Percentiles rank a stretch among this genome's conserved stretches.
phyloP scores from a whole-genome alignment of 1,140 invertebrate genomes.

The Neelides sp. region DNA sequence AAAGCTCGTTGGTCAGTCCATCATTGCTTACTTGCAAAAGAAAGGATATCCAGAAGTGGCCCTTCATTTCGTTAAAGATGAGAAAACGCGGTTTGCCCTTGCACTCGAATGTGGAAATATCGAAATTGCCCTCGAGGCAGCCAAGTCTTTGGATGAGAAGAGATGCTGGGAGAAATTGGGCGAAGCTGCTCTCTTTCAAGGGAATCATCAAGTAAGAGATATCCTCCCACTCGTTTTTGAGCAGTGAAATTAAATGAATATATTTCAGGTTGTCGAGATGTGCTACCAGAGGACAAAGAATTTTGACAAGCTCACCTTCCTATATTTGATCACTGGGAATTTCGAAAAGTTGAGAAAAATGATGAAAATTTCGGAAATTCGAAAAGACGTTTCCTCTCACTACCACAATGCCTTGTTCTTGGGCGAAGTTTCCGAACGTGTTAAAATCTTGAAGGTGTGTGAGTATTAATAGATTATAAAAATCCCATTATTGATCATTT shows the following conservation, averaged over 20 bases:
- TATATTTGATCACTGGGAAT: slow-evolving; percentile 97
- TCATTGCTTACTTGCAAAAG: slow-evolving; percentile 97
- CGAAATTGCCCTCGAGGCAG: slow-evolving; percentile 86
- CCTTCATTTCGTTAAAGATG: slow-evolving; percentile 97
- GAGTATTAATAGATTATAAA: neutral
- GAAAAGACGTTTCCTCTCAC: slow-evolving; percentile 89
- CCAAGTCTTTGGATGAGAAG: slow-evolving; percentile 84
- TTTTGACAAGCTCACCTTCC: slow-evolving; percentile 95
- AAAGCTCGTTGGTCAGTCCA: slow-evolving; percentile 94
- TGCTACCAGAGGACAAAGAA: slow-evolving; percentile 99
- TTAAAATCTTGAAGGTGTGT: slow-evolving; percentile 72
- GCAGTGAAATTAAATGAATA: neutral
- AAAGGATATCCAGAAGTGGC: slow-evolving; percentile 99
- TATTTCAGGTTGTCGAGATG: slow-evolving; percentile 72
- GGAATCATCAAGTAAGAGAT: slow-evolving; percentile 72
- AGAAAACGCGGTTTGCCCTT: slow-evolving; percentile 90
- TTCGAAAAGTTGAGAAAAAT: slow-evolving; percentile 95
- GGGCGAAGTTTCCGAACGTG: slow-evolving; percentile 81
- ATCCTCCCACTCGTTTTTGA: neutral
- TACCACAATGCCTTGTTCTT: slow-evolving; percentile 87
- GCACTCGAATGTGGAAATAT: slow-evolving; percentile 98
- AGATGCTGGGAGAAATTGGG: slow-evolving; percentile 93
- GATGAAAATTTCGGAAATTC: slow-evolving; percentile 96
- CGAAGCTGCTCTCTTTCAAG: slow-evolving; percentile 82
- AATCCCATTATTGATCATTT: slow-evolving; percentile 3